Percentiles rank a stretch among this genome's conserved stretches.
Conservation (phyloP, 2,113 vertebrate species). For the Lota lota region DNA sequence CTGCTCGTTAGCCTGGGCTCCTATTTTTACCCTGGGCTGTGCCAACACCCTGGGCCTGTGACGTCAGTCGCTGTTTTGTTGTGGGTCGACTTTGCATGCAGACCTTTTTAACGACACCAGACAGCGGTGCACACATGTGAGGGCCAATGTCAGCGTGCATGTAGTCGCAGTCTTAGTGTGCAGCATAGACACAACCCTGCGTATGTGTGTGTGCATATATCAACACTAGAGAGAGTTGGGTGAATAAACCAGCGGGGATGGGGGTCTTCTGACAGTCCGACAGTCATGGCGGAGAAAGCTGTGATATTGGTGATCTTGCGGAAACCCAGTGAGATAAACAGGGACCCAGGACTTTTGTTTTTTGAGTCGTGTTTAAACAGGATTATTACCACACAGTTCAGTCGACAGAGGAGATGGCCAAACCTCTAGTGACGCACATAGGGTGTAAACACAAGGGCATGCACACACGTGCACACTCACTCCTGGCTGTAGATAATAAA, state of each 20-base stretch:
- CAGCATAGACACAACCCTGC: neutral
- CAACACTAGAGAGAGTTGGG: too few relatives aligned
- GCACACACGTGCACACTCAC: slow-evolving; percentile 13
- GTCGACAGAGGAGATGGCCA: slow-evolving; percentile 52
- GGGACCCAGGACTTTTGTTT: slow-evolving; percentile 28
- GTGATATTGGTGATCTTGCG: slow-evolving; percentile 6
- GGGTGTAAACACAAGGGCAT: slow-evolving; percentile 30
- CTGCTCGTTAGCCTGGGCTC: slow-evolving; percentile 56
- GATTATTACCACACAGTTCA: slow-evolving; percentile 46
- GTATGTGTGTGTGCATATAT: slow-evolving; percentile 9
- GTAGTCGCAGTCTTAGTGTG: neutral
- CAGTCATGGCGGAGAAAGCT: too few relatives aligned
- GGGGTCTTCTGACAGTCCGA: too few relatives aligned
- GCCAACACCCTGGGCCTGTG: slow-evolving; percentile 66
- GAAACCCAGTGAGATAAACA: slow-evolving; percentile 24
- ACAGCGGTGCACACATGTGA: slow-evolving; percentile 33
- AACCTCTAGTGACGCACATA: slow-evolving; percentile 65
- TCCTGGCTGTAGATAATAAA: neutral
- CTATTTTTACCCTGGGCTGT: slow-evolving; percentile 58
- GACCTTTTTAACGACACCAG: slow-evolving; percentile 65
- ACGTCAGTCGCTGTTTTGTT: slow-evolving; percentile 71
- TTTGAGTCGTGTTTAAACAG: slow-evolving; percentile 29
- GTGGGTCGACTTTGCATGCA: slow-evolving; percentile 65
- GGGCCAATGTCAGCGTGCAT: slow-evolving; percentile 3
- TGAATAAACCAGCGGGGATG: too few relatives aligned